phyloP scores from a whole-genome alignment of 2,888 invertebrate genomes.

The Leptinotarsa peninsularis region DNA sequence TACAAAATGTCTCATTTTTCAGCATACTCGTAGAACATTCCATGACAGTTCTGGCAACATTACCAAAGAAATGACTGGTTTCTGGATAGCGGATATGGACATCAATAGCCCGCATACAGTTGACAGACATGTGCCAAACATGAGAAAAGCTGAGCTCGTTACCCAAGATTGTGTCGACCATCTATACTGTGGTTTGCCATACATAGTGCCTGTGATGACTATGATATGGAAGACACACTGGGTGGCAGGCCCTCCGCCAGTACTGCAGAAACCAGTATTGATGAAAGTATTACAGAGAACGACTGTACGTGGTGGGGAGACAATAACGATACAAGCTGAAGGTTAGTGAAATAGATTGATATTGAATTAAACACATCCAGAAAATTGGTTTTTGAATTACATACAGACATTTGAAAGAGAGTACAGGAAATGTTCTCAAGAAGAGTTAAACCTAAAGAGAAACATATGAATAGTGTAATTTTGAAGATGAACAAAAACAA shows the following conservation, averaged over 20 bases:
- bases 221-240: conserved; percentile 76
- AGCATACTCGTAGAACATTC: conserved; percentile 76
- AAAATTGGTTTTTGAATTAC: too few species aligned
- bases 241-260: conserved; percentile 70
- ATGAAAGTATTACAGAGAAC: conserved; percentile 66
- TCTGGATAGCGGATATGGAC: conserved; percentile 83
- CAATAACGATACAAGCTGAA: conserved; percentile 68
- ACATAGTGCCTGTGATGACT: conserved; percentile 79
- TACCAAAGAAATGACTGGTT: conserved; percentile 69
- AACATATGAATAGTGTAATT: too few species aligned
- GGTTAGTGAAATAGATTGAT: conserved; percentile 60
- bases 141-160: conserved; percentile 66
- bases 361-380: neutral
- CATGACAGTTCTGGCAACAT: conserved; percentile 68
- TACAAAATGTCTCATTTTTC: conserved; percentile 14
- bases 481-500: too few species aligned
- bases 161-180: conserved; percentile 72
- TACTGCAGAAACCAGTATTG: conserved; percentile 67
- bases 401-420: too few species aligned
- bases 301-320: conserved; percentile 61
- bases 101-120: conserved; percentile 77
- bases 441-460: too few species aligned
- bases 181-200: conserved; percentile 84
- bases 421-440: too few species aligned
- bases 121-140: conserved; percentile 69